Evolutionary conservation across 1,140 invertebrate genomes (phyloP).

Genomic region (Drosophila teissieri): DNA sequence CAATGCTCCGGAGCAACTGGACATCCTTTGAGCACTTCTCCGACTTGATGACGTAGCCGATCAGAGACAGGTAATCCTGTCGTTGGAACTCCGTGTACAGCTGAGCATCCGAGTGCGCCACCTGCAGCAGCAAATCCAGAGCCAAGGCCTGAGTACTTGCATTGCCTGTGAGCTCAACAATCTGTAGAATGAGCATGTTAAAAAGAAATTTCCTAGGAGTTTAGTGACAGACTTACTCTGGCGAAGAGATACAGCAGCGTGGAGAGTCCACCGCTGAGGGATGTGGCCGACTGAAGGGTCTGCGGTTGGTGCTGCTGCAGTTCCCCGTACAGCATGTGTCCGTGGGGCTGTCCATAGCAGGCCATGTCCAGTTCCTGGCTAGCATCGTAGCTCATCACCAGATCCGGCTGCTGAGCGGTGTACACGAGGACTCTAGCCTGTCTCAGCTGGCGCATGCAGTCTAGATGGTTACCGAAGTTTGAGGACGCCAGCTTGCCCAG

Average conservation of each 20-base stretch:
- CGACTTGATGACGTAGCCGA: constrained; percentile 82
- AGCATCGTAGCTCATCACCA: constrained; percentile 71
- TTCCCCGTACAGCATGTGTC: constrained; percentile 77
- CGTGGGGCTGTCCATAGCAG: constrained; percentile 64
- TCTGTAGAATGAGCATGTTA: constrained; percentile 9
- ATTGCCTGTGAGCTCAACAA: constrained; percentile 71
- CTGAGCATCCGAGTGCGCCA: constrained; percentile 75
- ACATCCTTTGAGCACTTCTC: constrained; percentile 78
- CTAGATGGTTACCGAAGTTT: constrained; percentile 61
- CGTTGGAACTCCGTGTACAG: constrained; percentile 80
- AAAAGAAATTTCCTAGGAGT: too few species aligned
- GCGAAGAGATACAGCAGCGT: constrained; percentile 79
- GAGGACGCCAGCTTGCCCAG: constrained; percentile 47
- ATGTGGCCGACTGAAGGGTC: constrained; percentile 73
- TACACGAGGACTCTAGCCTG: constrained; percentile 66
- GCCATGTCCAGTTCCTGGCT: constrained; percentile 73
- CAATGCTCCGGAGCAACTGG: constrained; percentile 70
- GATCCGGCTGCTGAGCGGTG: constrained; percentile 69
- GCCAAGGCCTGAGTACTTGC: constrained; percentile 69
- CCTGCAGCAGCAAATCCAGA: constrained; percentile 68
- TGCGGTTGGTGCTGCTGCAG: constrained; percentile 67
- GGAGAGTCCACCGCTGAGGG: constrained; percentile 71
- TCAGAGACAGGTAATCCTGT: constrained; percentile 72
- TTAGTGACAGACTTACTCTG: constrained; percentile 43
- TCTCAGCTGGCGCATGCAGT: constrained; percentile 67